Evolutionary conservation across 2,888 invertebrate species (phyloP).

Genomic region (Ornithoptera alexandrae): DNA sequence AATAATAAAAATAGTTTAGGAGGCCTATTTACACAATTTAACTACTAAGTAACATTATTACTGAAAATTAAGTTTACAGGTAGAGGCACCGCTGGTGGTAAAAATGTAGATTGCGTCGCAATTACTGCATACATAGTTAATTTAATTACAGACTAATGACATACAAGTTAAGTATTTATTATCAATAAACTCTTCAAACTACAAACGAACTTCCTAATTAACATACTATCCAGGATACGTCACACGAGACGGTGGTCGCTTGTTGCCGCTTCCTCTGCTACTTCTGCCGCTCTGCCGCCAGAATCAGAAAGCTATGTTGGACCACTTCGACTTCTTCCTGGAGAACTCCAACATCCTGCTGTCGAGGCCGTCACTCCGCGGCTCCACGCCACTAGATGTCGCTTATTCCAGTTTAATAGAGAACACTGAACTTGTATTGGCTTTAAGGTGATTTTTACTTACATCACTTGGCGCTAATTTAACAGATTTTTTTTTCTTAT

Average conservation of each 20-base stretch:
- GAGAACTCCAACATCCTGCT: constrained; percentile 99
- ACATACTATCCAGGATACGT: constrained; percentile 83
- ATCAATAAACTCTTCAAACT: too few relatives aligned
- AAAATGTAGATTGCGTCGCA: too few relatives aligned
- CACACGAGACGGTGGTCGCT: constrained; percentile 99
- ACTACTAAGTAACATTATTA: too few relatives aligned
- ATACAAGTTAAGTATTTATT: too few relatives aligned
- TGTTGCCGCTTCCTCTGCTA: constrained; percentile 99
- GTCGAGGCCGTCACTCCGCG: constrained; percentile 95
- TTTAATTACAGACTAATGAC: too few relatives aligned
- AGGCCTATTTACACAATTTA: too few relatives aligned
- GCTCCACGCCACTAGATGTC: constrained; percentile 98
- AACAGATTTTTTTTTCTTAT: too few relatives aligned
- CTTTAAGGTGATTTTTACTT: constrained; percentile 81
- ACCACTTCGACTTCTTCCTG: constrained; percentile 97
- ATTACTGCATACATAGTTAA: too few relatives aligned
- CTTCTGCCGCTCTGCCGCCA: constrained; percentile 98
- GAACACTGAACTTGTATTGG: constrained; percentile 98
- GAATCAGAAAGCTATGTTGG: constrained; percentile 99
- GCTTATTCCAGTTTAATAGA: constrained; percentile 99
- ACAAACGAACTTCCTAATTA: not conserved
- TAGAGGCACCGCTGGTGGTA: too few relatives aligned
- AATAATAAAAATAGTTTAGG: too few relatives aligned
- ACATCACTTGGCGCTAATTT: too few relatives aligned
- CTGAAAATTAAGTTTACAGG: too few relatives aligned